Conservation (phyloP, 2,888 invertebrate species). For the Heliconius charithonia region DNA sequence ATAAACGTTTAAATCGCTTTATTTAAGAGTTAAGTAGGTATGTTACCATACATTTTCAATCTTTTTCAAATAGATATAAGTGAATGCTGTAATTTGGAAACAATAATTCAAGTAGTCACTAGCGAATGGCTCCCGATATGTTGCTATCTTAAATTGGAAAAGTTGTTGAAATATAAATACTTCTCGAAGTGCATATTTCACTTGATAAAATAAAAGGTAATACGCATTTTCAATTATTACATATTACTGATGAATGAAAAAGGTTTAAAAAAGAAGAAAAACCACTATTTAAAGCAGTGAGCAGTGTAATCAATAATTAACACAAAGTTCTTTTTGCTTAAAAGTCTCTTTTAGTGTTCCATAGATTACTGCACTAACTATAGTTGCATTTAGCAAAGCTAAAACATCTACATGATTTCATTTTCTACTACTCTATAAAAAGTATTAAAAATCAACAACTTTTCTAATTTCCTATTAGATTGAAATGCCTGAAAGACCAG, state of each 20-base stretch:
- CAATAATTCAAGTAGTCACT: conserved; percentile 43
- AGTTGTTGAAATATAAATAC: conserved; percentile 22
- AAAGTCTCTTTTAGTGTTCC: conserved; percentile 8
- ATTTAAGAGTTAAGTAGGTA: conserved; percentile 43
- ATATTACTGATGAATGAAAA: neutral
- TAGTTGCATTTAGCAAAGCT: neutral
- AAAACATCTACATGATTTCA: neutral
- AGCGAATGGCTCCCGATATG: conserved; percentile 29
- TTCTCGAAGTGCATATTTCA: neutral
- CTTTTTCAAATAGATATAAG: conserved; percentile 36
- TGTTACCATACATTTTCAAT: conserved; percentile 41
- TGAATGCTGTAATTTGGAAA: conserved; percentile 43
- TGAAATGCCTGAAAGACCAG: conserved; percentile 22
- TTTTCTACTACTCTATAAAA: neutral
- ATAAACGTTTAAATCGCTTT: conserved; percentile 36
- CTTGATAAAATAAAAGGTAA: neutral
- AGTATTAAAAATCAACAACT: conserved; percentile 10
- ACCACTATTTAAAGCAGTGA: neutral
- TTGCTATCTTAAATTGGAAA: conserved; percentile 27
- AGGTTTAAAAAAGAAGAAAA: too few relatives aligned
- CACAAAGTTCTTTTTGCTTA: conserved; percentile 4
- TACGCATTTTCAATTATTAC: neutral
- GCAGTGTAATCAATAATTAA: neutral
- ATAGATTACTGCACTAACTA: neutral
- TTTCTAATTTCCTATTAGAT: conserved; percentile 3